A percentile compares a stretch with the other conserved stretches of the same genome.
These are phyloP conservation scores for Arenicola marina DNA, from an alignment of 2,888 invertebrate genomes.

Conservation along the genomic window DNA sequence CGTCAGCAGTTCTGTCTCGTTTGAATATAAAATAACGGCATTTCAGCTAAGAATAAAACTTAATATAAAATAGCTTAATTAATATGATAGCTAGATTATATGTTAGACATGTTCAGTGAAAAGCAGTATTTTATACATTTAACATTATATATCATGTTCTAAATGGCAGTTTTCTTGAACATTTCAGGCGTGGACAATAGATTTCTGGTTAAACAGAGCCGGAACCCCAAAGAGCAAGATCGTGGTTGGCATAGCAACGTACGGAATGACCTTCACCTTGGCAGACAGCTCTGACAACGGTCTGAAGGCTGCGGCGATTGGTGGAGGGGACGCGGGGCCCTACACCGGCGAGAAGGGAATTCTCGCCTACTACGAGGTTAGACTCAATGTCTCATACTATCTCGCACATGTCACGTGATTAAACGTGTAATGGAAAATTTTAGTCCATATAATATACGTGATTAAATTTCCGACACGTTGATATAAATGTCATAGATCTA, in stretches of 20 bases:
- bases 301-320: constrained; percentile 84
- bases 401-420: not conserved
- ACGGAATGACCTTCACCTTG: constrained; percentile 67
- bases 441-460: not conserved
- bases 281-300: constrained; percentile 35
- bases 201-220: constrained; percentile 40
- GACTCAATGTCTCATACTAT: not conserved
- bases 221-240: constrained; percentile 71
- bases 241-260: constrained; percentile 90
- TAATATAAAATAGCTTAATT: too few species aligned
- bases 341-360: constrained; percentile 94
- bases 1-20: too few species aligned
- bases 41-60: too few species aligned
- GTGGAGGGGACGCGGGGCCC: constrained; percentile 82
- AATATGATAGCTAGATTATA: too few species aligned
- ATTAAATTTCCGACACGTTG: too few species aligned
- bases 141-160: too few species aligned
- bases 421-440: not conserved
- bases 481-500: too few species aligned
- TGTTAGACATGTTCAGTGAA: too few species aligned
- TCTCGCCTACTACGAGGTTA: constrained; percentile 88
- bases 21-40: too few species aligned
- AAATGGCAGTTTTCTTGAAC: not conserved
- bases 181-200: constrained; percentile 44
- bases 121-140: too few species aligned